Percentiles rank a stretch among this genome's conserved stretches.
Evolutionary conservation across 35 echinoderm and acorn worm species (phyloP).

Genomic region (Lytechinus variegatus): DNA sequence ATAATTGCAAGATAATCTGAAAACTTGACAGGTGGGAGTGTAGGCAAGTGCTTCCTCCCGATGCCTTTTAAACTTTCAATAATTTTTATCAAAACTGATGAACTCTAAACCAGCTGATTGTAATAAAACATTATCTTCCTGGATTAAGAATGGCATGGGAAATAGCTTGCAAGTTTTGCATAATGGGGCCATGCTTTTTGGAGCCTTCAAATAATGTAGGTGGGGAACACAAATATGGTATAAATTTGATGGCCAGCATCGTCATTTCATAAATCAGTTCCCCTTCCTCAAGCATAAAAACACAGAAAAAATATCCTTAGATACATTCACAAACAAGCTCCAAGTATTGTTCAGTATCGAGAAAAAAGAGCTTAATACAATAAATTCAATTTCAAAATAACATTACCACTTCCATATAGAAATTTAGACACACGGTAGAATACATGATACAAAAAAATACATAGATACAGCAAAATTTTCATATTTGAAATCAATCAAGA

Average conservation of each 20-base stretch:
- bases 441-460: background rate
- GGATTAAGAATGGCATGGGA: background rate
- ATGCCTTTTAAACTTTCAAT: background rate
- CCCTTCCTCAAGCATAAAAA: background rate
- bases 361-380: background rate
- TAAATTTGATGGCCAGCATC: constrained; percentile 39
- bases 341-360: background rate
- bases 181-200: background rate
- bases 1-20: no score
- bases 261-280: background rate
- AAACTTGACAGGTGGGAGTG: no score
- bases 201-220: background rate
- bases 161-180: background rate
- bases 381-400: background rate
- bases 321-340: background rate
- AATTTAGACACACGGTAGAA: background rate
- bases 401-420: background rate
- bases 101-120: background rate
- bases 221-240: constrained; percentile 22
- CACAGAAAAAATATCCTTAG: background rate
- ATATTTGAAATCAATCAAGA: background rate
- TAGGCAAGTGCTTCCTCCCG: background rate
- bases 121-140: background rate
- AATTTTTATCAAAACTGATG: background rate
- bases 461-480: background rate